These are phyloP conservation scores for Paralinhomoeus sp. DNA, from an alignment of 2,888 invertebrate species.

Conservation along the genomic window DNA sequence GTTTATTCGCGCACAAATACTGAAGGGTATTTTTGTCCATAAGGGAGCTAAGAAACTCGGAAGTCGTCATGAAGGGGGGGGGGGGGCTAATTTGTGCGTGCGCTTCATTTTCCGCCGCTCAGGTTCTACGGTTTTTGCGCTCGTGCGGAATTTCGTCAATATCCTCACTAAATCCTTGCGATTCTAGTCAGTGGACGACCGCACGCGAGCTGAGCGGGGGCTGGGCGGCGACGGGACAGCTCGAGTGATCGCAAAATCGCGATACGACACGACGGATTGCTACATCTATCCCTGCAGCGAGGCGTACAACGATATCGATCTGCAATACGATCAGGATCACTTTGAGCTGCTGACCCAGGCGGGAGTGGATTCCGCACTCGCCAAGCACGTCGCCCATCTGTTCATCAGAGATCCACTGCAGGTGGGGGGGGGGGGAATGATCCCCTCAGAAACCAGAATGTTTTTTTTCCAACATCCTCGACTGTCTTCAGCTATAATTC, in stretches of 20 bases:
- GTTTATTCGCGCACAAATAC: too few relatives aligned
- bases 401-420: conserved; percentile 92
- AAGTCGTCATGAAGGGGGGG: too few relatives aligned
- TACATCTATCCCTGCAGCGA: conserved; percentile 68
- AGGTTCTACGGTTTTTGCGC: too few relatives aligned
- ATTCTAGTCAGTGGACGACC: conserved; percentile 59
- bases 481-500: too few relatives aligned
- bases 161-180: neutral
- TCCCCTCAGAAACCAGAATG: too few relatives aligned
- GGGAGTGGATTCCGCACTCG: conserved; percentile 72
- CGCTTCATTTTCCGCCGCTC: too few relatives aligned
- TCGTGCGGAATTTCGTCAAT: neutral
- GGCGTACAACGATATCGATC: neutral
- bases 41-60: too few relatives aligned
- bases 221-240: conserved; percentile 52
- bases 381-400: conserved; percentile 85
- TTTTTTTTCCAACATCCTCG: too few relatives aligned
- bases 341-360: conserved; percentile 58
- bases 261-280: conserved; percentile 91
- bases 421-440: too few relatives aligned
- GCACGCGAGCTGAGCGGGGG: conserved; percentile 73
- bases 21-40: too few relatives aligned
- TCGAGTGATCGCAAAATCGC: conserved; percentile 71
- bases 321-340: conserved; percentile 53
- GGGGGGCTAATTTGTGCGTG: too few relatives aligned